Evolutionary conservation across 2,113 vertebrate species (phyloP).

Genomic region (Tetrax tetrax): DNA sequence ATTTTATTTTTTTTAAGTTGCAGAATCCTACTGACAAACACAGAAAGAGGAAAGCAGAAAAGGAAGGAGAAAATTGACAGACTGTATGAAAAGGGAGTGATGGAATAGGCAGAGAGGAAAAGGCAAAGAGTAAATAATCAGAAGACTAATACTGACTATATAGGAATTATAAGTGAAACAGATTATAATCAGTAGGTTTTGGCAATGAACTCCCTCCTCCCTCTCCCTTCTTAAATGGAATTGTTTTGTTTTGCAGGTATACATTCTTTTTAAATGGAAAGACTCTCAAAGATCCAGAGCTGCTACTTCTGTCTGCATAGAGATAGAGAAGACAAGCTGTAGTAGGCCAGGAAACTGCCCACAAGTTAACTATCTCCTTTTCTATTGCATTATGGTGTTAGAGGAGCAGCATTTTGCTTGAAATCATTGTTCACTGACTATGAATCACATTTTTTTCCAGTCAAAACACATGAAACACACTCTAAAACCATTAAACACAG

Average conservation of each 20-base stretch:
- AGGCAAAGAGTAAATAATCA: neutral
- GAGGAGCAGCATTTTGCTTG: neutral
- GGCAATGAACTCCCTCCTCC: neutral
- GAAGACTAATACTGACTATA: neutral
- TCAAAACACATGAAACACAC: neutral
- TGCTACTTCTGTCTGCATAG: neutral
- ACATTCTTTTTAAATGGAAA: neutral
- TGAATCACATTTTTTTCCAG: neutral
- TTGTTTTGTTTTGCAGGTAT: neutral
- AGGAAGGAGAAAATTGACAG: neutral
- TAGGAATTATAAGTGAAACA: neutral
- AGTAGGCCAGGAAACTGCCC: neutral
- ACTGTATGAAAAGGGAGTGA: neutral
- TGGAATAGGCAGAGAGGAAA: neutral
- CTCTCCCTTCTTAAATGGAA: neutral
- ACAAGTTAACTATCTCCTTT: neutral
- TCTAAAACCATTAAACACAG: neutral
- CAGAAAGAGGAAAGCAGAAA: neutral
- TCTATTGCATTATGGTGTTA: neutral
- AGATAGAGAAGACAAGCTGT: neutral
- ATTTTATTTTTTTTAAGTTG: neutral
- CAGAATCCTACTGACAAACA: neutral
- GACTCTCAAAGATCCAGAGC: neutral
- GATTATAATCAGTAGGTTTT: neutral
- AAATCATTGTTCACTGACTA: neutral